Base-by-base conservation (phyloP, 2,888 invertebrate species). In the Dicyrtoma fusca region DNA sequence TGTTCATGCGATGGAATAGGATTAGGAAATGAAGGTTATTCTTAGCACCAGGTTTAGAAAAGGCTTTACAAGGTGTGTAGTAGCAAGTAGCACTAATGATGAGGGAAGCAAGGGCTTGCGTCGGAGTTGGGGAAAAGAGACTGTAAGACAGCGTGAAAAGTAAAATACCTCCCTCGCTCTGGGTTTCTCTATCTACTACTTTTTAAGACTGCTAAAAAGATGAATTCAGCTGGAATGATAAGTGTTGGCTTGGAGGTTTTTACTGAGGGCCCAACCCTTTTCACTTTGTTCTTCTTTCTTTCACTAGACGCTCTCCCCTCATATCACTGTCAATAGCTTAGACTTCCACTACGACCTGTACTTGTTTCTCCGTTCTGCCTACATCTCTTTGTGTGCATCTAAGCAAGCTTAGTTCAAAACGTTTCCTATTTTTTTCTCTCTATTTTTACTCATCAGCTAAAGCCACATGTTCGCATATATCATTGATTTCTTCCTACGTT, bases 171-270 rank as follows among this genome's bases (percentile, higher is more conserved):
- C 34, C 34, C 4, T 34, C 8, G 34, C 8, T 34, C 34, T 34
- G 4, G 4, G 3, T 34, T 34, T 34, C 34, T 34, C 34, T 34
- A 3, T 34, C 34, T 34, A 34, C 34, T 3, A 8, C 34, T 3
- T 3, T 8, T 34, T 5, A 34, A 34, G 34, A 34, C 3, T 3
- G 34, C 3, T 49, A 17, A 49, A 49, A 49, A n/a, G 49, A 49
- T 49, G 49, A 49, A 49, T 55, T 55, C 53, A 19, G 21, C 53
- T 57, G 57, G 49, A 57, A 57, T 57, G 25, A 57, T 57, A 25
- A 57, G 57, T 26, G 57, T 26, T 53, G 13, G 49, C 4, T 49
- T 14, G 49, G n/a, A 49, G 49, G 49, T 49, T 49, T 49, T 49
- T n/a, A n/a, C 11, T 4, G 49, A 49, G 34, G 34, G 11, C 53